Evolutionary conservation across 2,797 vertebrate species (phyloP), one percentile per base, ranked within the genome.

Genomic region (Gymnoscopelus braueri): DNA sequence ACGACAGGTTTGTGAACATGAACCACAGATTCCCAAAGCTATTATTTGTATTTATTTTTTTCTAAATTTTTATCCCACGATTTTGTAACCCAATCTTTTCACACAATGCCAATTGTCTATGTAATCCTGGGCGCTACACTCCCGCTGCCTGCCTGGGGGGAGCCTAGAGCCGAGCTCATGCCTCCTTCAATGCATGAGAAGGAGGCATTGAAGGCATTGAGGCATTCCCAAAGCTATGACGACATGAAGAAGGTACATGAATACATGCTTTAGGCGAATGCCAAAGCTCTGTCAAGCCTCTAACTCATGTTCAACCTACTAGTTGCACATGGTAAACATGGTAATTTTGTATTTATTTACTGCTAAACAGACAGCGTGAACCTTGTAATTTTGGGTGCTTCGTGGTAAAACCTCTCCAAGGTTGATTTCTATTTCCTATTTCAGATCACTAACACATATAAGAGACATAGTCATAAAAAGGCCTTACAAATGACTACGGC

Each of bases 1-100:
- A 75, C 72, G 86, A 70, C 74, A 71, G 64, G 85, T 71, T 44
- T 23, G 76, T 67, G 71, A 59, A 62, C 71, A 85, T 78, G 61
- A 60, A 68, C 15, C 66, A 69, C 60, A 63, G 19, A 55, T 54
- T 79, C 75, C 47, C 69, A 72, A 60, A 80, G 75, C 82, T 77
- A 78, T 77, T 19, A 19, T 19, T n/a, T n/a, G n/a, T n/a, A n/a
- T n/a, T n/a, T n/a, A n/a, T n/a, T n/a, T n/a, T n/a, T n/a, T 19
- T 19, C 19, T 19, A 19, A 19, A 19, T 19, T 19, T 19, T 19
- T 19, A 19, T 19, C 19, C 19, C 1, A 19, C 19, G 19, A 19
- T 19, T 19, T 19, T 19, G 19, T 19, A 19, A 19, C 19, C 19
- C 19, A 19, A 19, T 19, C 1, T 19, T 19, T 19, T 19, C 19